Base-by-base conservation (phyloP, 2,888 invertebrate species). In the Meghimatium bilineatum region DNA sequence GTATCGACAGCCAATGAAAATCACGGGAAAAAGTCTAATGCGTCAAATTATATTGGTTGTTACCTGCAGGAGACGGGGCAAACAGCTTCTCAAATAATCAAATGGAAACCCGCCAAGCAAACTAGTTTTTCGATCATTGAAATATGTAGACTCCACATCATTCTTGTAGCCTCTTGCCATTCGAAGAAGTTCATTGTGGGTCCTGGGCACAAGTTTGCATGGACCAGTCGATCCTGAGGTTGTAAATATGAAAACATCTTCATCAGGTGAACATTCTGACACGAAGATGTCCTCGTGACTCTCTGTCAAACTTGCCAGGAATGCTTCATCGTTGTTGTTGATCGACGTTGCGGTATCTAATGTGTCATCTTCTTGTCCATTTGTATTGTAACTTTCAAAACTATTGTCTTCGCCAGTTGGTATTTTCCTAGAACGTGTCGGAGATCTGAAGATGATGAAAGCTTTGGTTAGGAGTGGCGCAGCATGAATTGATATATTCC, bases 21-120 rank as follows among this genome's bases (percentile, higher is more conserved):
- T n/a, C n/a, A n/a, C n/a, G n/a, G n/a, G n/a, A n/a, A n/a, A n/a
- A n/a, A n/a, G n/a, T n/a, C n/a, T n/a, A n/a, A n/a, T n/a, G n/a
- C n/a, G n/a, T n/a, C n/a, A n/a, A n/a, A n/a, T n/a, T n/a, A n/a
- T n/a, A n/a, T n/a, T n/a, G n/a, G n/a, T n/a, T n/a, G n/a, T 63
- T 63, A 82, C 82, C 82, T 82, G 82, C 14, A 77, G n/a, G 17
- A 77, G 38, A 5, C 76, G 36, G 8, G 52, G 67, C 6, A 49
- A 20, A 36, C 77, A 76, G n/a, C 8, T 1, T 10, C 26, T 66
- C 20, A 72, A 63, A 52, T 63, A 77, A 23, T 82, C 82, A 44
- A 82, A 82, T 5, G 82, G 82, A 32, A 82, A 82, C 0, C 82
- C 82, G 20, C 82, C 82, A 26, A 82, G 75, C 82, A 77, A 82